A percentile compares a stretch with the other conserved stretches of the same genome.
These are phyloP conservation scores for Caenorhabditis drosophilae DNA, from an alignment of 2,888 invertebrate genomes.

Conservation along the genomic window DNA sequence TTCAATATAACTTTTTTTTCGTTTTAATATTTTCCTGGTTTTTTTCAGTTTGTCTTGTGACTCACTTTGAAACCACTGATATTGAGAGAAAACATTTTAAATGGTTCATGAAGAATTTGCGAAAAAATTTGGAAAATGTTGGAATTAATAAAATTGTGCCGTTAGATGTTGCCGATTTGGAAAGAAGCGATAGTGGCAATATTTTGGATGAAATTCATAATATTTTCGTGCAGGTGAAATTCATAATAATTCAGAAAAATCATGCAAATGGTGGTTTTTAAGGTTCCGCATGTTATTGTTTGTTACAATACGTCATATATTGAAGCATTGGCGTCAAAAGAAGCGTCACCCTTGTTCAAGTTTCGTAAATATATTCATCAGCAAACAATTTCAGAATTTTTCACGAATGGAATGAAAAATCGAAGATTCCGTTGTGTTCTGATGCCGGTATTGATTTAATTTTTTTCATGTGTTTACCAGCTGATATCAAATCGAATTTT, in stretches of 20 bases:
- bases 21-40: too few relatives aligned
- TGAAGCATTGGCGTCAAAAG: background rate
- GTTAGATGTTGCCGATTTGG: constrained; percentile 11
- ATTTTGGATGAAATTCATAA: constrained; percentile 8
- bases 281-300: constrained; percentile 26
- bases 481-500: too few relatives aligned
- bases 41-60: constrained; percentile 24
- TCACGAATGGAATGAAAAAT: constrained; percentile 16
- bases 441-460: constrained; percentile 15
- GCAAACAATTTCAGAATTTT: constrained; percentile 13
- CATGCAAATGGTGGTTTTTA: background rate
- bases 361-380: constrained; percentile 14
- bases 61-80: constrained; percentile 19
- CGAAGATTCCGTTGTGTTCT: constrained; percentile 25
- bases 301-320: constrained; percentile 25
- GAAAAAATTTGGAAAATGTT: constrained; percentile 4
- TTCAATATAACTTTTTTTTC: too few relatives aligned
- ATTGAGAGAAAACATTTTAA: constrained; percentile 13
- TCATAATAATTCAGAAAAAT: background rate
- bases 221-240: constrained; percentile 14
- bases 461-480: background rate
- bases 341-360: background rate
- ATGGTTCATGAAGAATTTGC: constrained; percentile 34
- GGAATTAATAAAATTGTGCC: background rate
- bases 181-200: constrained; percentile 25